Evolutionary conservation across 2,888 invertebrate genomes (phyloP), one percentile per base, ranked within the genome.

Genomic region (Priocnemis perturbator): DNA sequence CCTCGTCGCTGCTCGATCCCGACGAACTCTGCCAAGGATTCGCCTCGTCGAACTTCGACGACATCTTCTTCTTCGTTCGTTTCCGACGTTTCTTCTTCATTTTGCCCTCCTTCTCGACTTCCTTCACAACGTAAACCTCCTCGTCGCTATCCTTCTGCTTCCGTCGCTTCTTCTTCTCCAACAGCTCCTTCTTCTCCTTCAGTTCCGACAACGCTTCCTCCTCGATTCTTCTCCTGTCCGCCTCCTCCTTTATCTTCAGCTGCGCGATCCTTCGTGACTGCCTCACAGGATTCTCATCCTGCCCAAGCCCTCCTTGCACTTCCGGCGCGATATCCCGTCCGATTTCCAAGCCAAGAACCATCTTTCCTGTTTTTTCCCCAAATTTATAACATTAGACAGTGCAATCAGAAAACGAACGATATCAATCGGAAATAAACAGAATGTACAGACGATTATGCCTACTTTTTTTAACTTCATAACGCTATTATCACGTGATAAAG

Each of bases 181-280:
- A 52, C 3, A 79, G 76, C 11, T 73, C 81, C 75, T 87, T 89
- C 56, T 93, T 93, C 79, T 92, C 93, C 81, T 94, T 94, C 75
- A 94, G 90, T 60, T 93, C 93, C 2, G 92, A 90, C 55, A 95
- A 83, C 0, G 94, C 91, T n/a, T 94, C 92, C 81, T 95, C 96
- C 82, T 96, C 95, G 60, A 93, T 87, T 73, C 94, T 93, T 14
- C 95, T 90, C 0, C 95, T 89, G 71, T 96, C 95, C 0, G 95
- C 95, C 86, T 96, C 96, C 85, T 97, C 96, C 76, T 93, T 94
- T 68, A 97, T 96, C 88, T 96, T 95, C 83, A 96, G 91, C 88
- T 96, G 96, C 0, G 97, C 97, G 79, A 97, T 95, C 69, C 97
- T 91, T 0, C 97, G 91, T 1, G 96, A 96, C 83, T 95, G 95